phyloP scores from a whole-genome alignment of 2,113 vertebrate species.

The Rhombomys opimus region DNA sequence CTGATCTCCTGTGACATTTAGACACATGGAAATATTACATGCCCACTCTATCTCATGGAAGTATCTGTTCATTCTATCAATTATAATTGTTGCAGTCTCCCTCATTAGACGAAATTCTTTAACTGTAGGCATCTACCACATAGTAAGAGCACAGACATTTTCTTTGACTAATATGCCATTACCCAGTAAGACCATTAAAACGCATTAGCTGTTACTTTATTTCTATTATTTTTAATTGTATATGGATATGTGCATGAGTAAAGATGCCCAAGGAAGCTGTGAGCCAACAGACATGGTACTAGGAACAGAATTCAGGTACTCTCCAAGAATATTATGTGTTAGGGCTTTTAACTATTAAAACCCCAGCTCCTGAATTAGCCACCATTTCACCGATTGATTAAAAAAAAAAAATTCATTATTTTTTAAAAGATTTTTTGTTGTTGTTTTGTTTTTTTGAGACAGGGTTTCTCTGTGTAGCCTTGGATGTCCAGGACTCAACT shows the following conservation, averaged over 20 bases:
- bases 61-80: background rate
- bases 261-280: background rate
- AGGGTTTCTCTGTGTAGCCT: too few relatives aligned
- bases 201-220: background rate
- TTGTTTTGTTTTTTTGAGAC: too few relatives aligned
- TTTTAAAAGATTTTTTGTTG: too few relatives aligned
- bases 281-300: background rate
- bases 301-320: background rate
- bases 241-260: background rate
- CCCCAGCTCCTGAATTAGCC: background rate
- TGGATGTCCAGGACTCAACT: too few relatives aligned
- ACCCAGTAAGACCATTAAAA: background rate
- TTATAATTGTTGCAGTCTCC: background rate
- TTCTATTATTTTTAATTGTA: background rate
- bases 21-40: background rate
- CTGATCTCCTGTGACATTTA: background rate
- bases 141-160: background rate
- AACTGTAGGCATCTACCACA: background rate
- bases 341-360: background rate
- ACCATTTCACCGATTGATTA: background rate
- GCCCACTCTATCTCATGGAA: background rate
- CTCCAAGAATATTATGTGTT: background rate
- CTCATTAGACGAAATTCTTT: slow-evolving; percentile 33
- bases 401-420: background rate
- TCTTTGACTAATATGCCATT: background rate